Evolutionary conservation across 1,140 invertebrate genomes (phyloP).

Genomic region (Metopolophium dirhodum): DNA sequence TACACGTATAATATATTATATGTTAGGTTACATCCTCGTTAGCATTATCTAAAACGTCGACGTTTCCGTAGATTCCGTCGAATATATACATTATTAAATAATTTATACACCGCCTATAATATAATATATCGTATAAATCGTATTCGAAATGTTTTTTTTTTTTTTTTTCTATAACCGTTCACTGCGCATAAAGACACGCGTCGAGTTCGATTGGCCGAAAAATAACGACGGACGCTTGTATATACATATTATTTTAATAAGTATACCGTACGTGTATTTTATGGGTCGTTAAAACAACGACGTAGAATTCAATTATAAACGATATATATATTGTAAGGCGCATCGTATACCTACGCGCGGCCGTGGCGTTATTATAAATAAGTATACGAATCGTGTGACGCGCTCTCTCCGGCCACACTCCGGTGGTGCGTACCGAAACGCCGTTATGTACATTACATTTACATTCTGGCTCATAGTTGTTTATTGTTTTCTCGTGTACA

Average conservation of each 20-base stretch:
- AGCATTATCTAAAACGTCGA: background rate
- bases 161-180: conserved; percentile 8
- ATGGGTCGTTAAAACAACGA: conserved; percentile 36
- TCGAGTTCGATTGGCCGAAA: conserved; percentile 22
- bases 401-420: background rate
- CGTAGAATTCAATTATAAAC: conserved; percentile 36
- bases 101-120: background rate
- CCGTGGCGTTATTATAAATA: conserved; percentile 8
- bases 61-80: background rate
- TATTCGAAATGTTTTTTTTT: conserved; percentile 23
- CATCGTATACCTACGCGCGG: background rate
- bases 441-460: conserved; percentile 1
- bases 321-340: background rate
- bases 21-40: background rate
- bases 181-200: background rate
- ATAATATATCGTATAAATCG: background rate
- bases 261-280: conserved; percentile 4
- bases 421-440: background rate
- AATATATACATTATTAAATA: background rate
- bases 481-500: background rate
- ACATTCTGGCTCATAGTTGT: background rate
- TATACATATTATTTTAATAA: conserved; percentile 3
- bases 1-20: background rate
- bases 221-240: conserved; percentile 6
- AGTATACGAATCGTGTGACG: background rate